phyloP scores from a whole-genome alignment of 2,888 invertebrate genomes.

The Acrobasis suavella region DNA sequence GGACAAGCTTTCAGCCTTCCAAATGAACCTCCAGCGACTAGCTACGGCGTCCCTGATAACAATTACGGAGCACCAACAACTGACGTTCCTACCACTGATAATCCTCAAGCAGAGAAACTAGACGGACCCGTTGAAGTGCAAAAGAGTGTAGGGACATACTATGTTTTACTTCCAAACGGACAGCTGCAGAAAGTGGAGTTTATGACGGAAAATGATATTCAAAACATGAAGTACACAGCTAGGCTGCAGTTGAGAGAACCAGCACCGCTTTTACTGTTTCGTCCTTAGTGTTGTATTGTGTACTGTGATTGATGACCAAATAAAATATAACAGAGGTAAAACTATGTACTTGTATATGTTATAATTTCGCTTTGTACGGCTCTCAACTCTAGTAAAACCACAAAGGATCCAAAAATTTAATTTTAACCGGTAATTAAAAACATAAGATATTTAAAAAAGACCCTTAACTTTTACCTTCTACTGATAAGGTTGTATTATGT shows the following conservation, averaged over 20 bases:
- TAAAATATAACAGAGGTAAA: not conserved
- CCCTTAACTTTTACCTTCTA: no score
- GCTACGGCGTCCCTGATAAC: slow-evolving; percentile 59
- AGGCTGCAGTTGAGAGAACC: slow-evolving; percentile 77
- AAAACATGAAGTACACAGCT: slow-evolving; percentile 84
- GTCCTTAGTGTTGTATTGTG: slow-evolving; percentile 42
- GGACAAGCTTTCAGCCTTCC: slow-evolving; percentile 66
- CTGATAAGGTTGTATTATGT: no score
- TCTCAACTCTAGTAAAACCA: no score
- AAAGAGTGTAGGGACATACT: slow-evolving; percentile 83
- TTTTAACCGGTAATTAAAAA: no score
- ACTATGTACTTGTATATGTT: not conserved
- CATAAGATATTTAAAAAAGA: no score
- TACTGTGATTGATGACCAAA: slow-evolving; percentile 3
- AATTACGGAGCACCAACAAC: slow-evolving; percentile 59
- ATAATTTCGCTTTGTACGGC: not conserved
- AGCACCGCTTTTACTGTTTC: slow-evolving; percentile 59
- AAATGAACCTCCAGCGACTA: slow-evolving; percentile 55
- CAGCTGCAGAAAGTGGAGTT: slow-evolving; percentile 84
- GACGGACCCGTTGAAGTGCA: slow-evolving; percentile 68
- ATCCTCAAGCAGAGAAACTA: slow-evolving; percentile 60
- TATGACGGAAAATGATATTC: slow-evolving; percentile 71
- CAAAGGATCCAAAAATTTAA: no score
- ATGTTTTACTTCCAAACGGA: slow-evolving; percentile 84
- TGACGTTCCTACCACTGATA: slow-evolving; percentile 61